Conservation (phyloP, 2,113 vertebrate genomes). For the Calyptomena viridis region DNA sequence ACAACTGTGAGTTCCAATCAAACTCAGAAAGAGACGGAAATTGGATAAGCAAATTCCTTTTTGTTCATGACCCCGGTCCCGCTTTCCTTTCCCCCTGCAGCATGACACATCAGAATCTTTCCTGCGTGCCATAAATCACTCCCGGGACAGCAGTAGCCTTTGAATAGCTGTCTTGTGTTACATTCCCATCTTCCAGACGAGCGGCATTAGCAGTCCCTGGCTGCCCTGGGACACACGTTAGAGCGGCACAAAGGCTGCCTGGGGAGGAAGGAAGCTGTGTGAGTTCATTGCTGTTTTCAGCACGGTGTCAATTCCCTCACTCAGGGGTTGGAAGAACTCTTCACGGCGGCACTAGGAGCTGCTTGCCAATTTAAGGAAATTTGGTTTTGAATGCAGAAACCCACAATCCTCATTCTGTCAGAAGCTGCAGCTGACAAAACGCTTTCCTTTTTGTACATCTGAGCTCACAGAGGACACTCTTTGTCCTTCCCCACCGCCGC, state of each 20-base stretch:
- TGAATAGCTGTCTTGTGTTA: slow-evolving; percentile 25
- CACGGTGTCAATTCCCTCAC: background rate
- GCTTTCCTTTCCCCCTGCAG: slow-evolving; percentile 58
- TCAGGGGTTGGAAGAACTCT: background rate
- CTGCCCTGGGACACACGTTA: background rate
- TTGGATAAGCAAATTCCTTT: slow-evolving; percentile 71
- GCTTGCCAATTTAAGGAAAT: slow-evolving; percentile 12
- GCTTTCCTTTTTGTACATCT: background rate
- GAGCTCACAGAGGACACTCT: background rate
- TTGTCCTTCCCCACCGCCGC: background rate
- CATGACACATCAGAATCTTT: slow-evolving; percentile 66
- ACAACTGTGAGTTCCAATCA: slow-evolving; percentile 65
- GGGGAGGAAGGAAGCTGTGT: background rate
- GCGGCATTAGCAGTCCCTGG: background rate
- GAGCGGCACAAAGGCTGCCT: background rate
- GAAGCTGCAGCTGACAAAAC: background rate
- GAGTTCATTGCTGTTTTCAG: slow-evolving; percentile 30
- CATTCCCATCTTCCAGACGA: slow-evolving; percentile 2
- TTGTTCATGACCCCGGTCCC: slow-evolving; percentile 58
- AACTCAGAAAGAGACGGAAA: slow-evolving; percentile 61
- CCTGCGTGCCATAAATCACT: slow-evolving; percentile 12
- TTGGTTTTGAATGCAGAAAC: slow-evolving; percentile 22
- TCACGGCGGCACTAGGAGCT: background rate
- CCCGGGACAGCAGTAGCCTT: background rate
- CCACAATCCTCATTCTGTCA: slow-evolving; percentile 12